Conservation (phyloP, 1,140 invertebrate species). For the Drosophila varians region DNA sequence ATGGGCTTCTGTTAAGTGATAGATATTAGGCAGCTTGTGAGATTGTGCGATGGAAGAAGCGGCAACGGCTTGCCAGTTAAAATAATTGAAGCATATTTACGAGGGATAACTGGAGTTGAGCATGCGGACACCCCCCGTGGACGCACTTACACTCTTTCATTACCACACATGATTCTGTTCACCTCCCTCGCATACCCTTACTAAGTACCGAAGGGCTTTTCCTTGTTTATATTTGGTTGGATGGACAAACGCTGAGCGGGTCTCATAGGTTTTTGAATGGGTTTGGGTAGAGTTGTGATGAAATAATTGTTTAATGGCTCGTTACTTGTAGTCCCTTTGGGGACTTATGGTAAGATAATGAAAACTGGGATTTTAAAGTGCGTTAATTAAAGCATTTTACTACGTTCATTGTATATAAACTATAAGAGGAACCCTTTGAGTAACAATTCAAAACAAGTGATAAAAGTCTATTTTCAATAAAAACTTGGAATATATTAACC, state of each 20-base stretch:
- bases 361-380: slow-evolving; percentile 54
- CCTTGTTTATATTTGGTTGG: slow-evolving; percentile 75
- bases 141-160: slow-evolving; percentile 13
- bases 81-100: slow-evolving; percentile 76
- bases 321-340: slow-evolving; percentile 69
- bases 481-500: too few species aligned
- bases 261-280: slow-evolving; percentile 29
- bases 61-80: slow-evolving; percentile 45
- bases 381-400: slow-evolving; percentile 68
- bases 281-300: slow-evolving; percentile 20
- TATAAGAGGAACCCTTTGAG: too few species aligned
- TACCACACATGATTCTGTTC: neutral
- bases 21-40: slow-evolving; percentile 29
- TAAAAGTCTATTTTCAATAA: too few species aligned
- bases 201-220: slow-evolving; percentile 19
- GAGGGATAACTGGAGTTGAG: slow-evolving; percentile 36
- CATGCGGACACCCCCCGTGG: slow-evolving; percentile 28
- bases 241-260: slow-evolving; percentile 64
- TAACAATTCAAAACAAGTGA: too few species aligned
- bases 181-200: neutral
- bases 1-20: slow-evolving; percentile 45
- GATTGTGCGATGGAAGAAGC: slow-evolving; percentile 26
- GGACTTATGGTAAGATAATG: slow-evolving; percentile 18
- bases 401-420: too few species aligned
- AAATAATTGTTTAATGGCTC: slow-evolving; percentile 79